Percentiles rank a stretch among this genome's conserved stretches.
These are phyloP conservation scores for Nibea coibor DNA, from an alignment of 2,113 vertebrate genomes.

Conservation along the genomic window DNA sequence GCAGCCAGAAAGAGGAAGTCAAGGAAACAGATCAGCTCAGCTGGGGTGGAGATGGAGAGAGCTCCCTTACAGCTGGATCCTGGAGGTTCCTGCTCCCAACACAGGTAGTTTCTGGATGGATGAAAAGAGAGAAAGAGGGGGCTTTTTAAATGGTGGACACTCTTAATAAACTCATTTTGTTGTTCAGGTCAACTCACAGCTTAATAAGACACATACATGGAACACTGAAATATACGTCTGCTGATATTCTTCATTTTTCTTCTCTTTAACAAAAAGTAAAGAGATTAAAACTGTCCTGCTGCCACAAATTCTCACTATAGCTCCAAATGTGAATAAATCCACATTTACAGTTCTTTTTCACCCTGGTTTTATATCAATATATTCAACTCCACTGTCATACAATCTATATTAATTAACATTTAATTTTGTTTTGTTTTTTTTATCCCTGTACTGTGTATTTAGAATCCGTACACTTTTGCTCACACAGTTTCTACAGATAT, in stretches of 20 bases:
- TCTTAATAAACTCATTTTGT: not conserved
- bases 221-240: not conserved
- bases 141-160: not conserved
- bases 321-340: not conserved
- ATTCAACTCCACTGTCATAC: not conserved
- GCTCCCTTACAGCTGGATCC: slow-evolving; percentile 72
- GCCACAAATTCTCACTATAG: not conserved
- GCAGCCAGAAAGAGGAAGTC: slow-evolving; percentile 16
- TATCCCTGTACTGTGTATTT: not conserved
- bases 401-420: too few relatives aligned
- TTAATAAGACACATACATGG: too few relatives aligned
- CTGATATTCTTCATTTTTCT: too few relatives aligned
- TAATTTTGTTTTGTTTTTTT: not conserved
- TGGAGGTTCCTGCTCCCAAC: slow-evolving; percentile 78
- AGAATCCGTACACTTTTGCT: not conserved
- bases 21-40: slow-evolving; percentile 22
- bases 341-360: not conserved
- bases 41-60: slow-evolving; percentile 11
- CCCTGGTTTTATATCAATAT: not conserved
- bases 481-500: not conserved
- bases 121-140: not conserved
- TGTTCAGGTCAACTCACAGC: not conserved
- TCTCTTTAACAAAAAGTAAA: too few relatives aligned
- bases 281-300: too few relatives aligned
- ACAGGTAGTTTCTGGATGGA: slow-evolving; percentile 82